Conservation (phyloP, 2,888 invertebrate genomes). For the Eurois occulta region DNA sequence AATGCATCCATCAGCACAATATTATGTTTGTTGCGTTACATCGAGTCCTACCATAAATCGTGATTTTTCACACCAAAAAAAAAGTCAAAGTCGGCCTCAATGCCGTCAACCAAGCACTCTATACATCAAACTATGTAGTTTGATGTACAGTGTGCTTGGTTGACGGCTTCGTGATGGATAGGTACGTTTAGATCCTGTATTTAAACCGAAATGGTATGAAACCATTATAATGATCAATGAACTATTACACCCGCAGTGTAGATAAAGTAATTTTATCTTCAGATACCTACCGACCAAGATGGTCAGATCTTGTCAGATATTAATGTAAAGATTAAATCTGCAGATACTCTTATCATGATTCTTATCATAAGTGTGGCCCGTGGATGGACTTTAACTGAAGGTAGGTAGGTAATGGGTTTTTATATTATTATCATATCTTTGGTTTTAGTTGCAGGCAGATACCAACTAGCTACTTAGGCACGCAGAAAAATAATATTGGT, state of each 20-base stretch:
- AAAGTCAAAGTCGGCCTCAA: too few species aligned
- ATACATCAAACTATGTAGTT: too few species aligned
- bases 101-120: too few species aligned
- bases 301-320: neutral
- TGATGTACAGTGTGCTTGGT: neutral
- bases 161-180: neutral
- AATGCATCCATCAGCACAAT: neutral
- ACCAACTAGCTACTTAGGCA: neutral
- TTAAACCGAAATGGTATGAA: neutral
- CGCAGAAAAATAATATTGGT: neutral
- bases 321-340: neutral
- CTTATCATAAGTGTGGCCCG: neutral
- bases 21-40: neutral
- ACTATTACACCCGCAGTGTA: neutral
- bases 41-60: neutral
- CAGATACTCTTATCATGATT: neutral
- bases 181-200: neutral
- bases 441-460: neutral
- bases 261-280: slow-evolving; percentile 4
- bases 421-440: neutral
- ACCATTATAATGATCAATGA: neutral
- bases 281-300: neutral
- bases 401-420: neutral
- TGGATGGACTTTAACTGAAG: neutral
- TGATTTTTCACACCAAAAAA: neutral